A percentile compares a stretch with the other conserved stretches of the same genome.
phyloP scores from a whole-genome alignment of 2,113 vertebrate species.

The Illadopsis cleaveri region DNA sequence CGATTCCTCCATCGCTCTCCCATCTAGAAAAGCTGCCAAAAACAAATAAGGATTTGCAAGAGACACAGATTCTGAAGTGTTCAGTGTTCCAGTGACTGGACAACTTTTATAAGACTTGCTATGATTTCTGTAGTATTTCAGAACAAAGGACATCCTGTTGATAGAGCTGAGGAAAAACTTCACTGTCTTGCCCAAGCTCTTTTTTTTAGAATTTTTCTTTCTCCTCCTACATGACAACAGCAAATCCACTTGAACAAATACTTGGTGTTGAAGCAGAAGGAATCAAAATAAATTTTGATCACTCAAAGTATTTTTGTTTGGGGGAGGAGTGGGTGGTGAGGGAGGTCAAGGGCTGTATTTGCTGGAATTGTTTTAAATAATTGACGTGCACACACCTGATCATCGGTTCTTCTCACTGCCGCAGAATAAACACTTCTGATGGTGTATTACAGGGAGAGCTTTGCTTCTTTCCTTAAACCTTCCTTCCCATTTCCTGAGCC shows the following conservation, averaged over 20 bases:
- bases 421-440: constrained; percentile 55
- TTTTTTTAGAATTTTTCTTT: not conserved
- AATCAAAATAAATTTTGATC: constrained; percentile 4
- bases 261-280: constrained; percentile 6
- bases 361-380: constrained; percentile 43
- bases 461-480: not conserved
- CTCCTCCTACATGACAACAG: not conserved
- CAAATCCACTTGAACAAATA: not conserved
- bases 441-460: not conserved
- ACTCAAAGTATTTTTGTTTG: constrained; percentile 1
- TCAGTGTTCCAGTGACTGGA: not conserved
- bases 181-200: not conserved
- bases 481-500: not conserved
- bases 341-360: constrained; percentile 23
- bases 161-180: not conserved
- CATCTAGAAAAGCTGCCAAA: not conserved
- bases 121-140: not conserved
- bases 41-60: not conserved
- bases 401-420: constrained; percentile 26
- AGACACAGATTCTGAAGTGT: not conserved
- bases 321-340: not conserved
- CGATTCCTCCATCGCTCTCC: not conserved
- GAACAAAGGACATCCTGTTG: not conserved
- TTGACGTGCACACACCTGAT: not conserved
- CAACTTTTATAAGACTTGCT: not conserved